Evolutionary conservation across 2,113 vertebrate genomes (phyloP), one percentile per base, ranked within the genome.

Genomic region (Myotis lucifugus): DNA sequence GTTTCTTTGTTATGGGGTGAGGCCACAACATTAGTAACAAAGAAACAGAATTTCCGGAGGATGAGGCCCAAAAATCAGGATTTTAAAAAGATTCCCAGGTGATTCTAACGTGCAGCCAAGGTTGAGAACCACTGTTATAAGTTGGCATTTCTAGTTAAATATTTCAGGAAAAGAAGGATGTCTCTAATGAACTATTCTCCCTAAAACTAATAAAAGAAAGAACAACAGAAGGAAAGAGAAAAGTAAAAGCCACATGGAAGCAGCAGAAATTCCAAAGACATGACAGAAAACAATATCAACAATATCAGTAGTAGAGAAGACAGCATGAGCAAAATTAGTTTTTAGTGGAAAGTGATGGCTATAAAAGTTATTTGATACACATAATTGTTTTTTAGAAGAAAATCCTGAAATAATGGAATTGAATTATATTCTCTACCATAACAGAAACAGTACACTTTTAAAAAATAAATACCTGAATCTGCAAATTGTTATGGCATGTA

Each of bases 391-490:
- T 70, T 85, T 29, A 85, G 67, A 70, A 85, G 46, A 93, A 88
- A 93, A 81, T 70, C 6, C 4, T 95, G 37, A 56, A 77, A 91
- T 23, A 70, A 25, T 52, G 4, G 3, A 78, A 46, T 29, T 83
- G 23, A 61, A 77, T 94, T 77, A 73, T 79, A 52, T 76, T 67
- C 10, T 7, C 6, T 67, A 66, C 18, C 29, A 27, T 18, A 67
- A 86, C 1, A 84, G 48, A 90, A 32, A 37, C 29, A 87, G 18
- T 72, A 70, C 54, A 27, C 21, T 90, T 77, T 83, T 77, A 37
- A 76, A 93, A 97, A 82, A 82, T 86, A 90, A 92, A 66, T 87
- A 34, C 14, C 17, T 67, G 32, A 87, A 72, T 85, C n/a, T 88
- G 5, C 12, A 81, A 76, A 61, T 72, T 74, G 18, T 40, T 85